Conservation (phyloP, 30 jellyfish, hydroid and myxozoan species). For the Aurelia coerulea region DNA sequence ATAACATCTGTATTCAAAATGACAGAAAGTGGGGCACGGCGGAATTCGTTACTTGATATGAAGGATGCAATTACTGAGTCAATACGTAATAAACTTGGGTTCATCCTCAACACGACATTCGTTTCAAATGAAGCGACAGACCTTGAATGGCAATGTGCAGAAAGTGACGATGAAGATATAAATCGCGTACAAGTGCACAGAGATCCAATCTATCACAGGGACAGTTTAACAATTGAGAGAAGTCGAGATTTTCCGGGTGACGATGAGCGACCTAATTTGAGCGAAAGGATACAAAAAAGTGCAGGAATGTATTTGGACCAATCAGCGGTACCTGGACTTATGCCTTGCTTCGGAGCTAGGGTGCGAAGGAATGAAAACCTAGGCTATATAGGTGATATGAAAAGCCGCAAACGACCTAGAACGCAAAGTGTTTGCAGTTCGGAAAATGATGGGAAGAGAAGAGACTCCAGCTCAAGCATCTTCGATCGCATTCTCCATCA, state of each 20-base stretch:
- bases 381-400: no score
- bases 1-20: slow-evolving; percentile 28
- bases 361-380: neutral
- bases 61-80: slow-evolving; percentile 25
- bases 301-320: neutral
- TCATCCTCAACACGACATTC: slow-evolving; percentile 10
- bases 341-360: slow-evolving; percentile 31
- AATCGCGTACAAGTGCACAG: no score
- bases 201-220: no score
- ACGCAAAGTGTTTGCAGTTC: no score
- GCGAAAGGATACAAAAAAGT: neutral
- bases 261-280: neutral
- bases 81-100: slow-evolving; percentile 2
- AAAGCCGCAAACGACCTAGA: no score
- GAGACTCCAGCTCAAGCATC: neutral
- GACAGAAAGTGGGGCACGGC: slow-evolving; percentile 11
- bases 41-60: slow-evolving; percentile 6
- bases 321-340: neutral
- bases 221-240: no score
- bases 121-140: neutral
- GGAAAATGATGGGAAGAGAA: no score
- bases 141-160: neutral
- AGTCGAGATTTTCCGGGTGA: neutral
- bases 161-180: neutral
- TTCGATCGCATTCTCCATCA: slow-evolving; percentile 28